Evolutionary conservation across 1,140 invertebrate species (phyloP).

Genomic region (Solenopsis invicta): DNA sequence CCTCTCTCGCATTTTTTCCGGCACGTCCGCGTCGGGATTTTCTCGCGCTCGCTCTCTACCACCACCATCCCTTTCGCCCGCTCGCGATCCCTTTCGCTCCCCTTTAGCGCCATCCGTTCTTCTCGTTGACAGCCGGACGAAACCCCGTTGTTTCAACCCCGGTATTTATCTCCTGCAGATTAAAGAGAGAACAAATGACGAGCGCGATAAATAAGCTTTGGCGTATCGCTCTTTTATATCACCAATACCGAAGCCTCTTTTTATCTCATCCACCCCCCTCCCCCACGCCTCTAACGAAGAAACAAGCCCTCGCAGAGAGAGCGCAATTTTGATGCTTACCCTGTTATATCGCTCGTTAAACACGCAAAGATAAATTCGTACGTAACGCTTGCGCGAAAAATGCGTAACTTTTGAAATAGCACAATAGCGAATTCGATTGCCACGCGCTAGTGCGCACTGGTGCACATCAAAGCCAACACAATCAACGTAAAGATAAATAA

Average conservation of each 20-base stretch:
- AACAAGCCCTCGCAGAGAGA: conserved; percentile 22
- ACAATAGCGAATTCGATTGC: too few relatives aligned
- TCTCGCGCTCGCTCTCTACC: background rate
- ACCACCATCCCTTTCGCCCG: background rate
- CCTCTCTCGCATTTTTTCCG: background rate
- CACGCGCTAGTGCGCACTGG: too few relatives aligned
- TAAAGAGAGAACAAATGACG: conserved; percentile 68
- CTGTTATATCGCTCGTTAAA: conserved; percentile 25
- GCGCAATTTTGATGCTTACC: background rate
- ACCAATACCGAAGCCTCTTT: conserved; percentile 14
- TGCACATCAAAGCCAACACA: too few relatives aligned
- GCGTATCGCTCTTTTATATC: conserved; percentile 30
- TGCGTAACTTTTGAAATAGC: background rate
- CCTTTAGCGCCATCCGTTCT: conserved; percentile 44
- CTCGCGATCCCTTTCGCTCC: background rate
- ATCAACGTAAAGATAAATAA: too few relatives aligned
- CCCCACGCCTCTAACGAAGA: background rate
- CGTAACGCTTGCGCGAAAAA: conserved; percentile 7
- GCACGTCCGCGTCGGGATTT: conserved; percentile 6
- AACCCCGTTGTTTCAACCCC: conserved; percentile 58
- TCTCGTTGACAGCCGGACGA: conserved; percentile 39
- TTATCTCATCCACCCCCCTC: background rate
- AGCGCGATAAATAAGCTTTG: conserved; percentile 69
- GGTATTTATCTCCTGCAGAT: conserved; percentile 71
- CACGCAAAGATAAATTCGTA: background rate